A percentile compares a stretch with the other conserved stretches of the same genome.
Conservation (phyloP, 2,888 invertebrate genomes). For the Drosophila kokeensis region DNA sequence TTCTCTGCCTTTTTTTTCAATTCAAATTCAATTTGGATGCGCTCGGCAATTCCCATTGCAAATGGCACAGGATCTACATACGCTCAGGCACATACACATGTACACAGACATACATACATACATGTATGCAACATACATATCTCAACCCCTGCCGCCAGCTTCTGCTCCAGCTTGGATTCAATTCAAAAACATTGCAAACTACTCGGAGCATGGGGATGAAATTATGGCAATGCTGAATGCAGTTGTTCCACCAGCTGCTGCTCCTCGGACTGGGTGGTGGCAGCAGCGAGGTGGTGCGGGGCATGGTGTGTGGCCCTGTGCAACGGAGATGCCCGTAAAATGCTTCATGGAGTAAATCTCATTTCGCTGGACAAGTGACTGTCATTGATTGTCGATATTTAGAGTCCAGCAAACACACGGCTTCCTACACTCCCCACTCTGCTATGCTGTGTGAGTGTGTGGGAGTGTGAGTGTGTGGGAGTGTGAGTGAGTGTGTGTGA, state of each 20-base stretch:
- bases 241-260: slow-evolving; percentile 53
- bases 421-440: neutral
- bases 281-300: neutral
- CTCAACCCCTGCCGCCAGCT: neutral
- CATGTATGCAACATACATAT: neutral
- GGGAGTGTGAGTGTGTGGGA: slow-evolving; percentile 1
- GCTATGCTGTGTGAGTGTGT: slow-evolving; percentile 10
- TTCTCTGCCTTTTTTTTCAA: slow-evolving; percentile 53
- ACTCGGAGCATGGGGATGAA: slow-evolving; percentile 57
- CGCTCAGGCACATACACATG: neutral
- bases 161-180: slow-evolving; percentile 33
- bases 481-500: neutral
- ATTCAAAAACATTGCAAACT: slow-evolving; percentile 67
- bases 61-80: slow-evolving; percentile 34
- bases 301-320: neutral
- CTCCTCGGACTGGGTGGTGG: neutral
- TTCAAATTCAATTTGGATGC: slow-evolving; percentile 66
- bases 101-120: neutral
- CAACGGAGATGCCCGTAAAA: slow-evolving; percentile 52
- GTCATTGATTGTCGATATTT: slow-evolving; percentile 80
- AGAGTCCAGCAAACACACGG: slow-evolving; percentile 50
- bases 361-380: slow-evolving; percentile 79
- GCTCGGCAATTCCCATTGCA: slow-evolving; percentile 57
- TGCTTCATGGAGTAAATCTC: slow-evolving; percentile 77
- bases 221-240: slow-evolving; percentile 67